phyloP scores from a whole-genome alignment of 2,797 vertebrate genomes.

The Sebastes steindachneri region DNA sequence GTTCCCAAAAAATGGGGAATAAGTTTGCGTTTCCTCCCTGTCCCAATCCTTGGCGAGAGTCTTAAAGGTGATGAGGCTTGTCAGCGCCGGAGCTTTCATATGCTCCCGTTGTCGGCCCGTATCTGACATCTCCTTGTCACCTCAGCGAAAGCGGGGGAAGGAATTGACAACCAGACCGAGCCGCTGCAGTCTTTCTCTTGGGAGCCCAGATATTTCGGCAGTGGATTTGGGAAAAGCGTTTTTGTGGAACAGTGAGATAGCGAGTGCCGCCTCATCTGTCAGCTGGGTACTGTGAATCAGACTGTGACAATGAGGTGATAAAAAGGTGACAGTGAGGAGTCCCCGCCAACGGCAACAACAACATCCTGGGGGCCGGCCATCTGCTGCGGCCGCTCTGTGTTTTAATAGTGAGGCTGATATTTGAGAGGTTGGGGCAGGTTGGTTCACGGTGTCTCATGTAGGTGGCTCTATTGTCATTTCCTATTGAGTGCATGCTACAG shows the following conservation, averaged over 20 bases:
- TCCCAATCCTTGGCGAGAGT: constrained; percentile 28
- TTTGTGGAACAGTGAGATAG: constrained; percentile 42
- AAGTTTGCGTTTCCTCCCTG: constrained; percentile 24
- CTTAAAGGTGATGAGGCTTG: constrained; percentile 50
- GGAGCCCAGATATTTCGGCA: constrained; percentile 25
- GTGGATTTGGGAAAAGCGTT: constrained; percentile 18
- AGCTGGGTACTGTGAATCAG: constrained; percentile 43
- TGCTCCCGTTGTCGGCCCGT: constrained; percentile 44
- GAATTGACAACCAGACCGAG: constrained; percentile 43
- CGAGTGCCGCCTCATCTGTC: constrained; percentile 53
- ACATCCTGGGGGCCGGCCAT: constrained; percentile 53
- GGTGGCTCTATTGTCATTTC: constrained; percentile 33
- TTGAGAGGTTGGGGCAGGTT: constrained; percentile 36
- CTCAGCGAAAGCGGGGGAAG: constrained; percentile 16
- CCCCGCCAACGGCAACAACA: constrained; percentile 53
- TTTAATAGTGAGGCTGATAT: constrained; percentile 23
- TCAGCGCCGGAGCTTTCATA: constrained; percentile 45
- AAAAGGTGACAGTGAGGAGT: constrained; percentile 66
- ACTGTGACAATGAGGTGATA: constrained; percentile 72
- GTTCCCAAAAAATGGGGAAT: neutral
- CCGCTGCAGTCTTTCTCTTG: neutral
- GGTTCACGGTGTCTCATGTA: constrained; percentile 12
- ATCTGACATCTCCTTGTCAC: constrained; percentile 62
- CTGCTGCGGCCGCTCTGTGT: constrained; percentile 42
- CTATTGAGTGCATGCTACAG: constrained; percentile 1